Percentiles rank a stretch among this genome's conserved stretches.
These are phyloP conservation scores for Drosophila prostipennis DNA, from an alignment of 2,888 invertebrate species.

Conservation along the genomic window DNA sequence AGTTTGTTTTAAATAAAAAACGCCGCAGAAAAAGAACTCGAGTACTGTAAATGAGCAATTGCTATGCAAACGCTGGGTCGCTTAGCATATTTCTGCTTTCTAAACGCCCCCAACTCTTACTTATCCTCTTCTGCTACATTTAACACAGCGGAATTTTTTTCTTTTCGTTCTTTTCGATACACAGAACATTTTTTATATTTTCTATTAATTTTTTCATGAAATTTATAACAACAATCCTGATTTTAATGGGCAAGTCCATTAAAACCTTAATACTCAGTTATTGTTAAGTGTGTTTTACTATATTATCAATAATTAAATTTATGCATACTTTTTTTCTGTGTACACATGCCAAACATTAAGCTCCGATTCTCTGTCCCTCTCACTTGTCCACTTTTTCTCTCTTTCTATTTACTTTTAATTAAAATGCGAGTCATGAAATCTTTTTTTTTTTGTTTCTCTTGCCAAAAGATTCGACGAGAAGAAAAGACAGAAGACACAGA, in stretches of 20 bases:
- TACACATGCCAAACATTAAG: conserved; percentile 69
- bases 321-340: neutral
- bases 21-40: conserved; percentile 22
- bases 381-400: conserved; percentile 23
- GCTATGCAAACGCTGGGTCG: conserved; percentile 70
- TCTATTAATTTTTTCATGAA: neutral
- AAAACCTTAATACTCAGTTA: too few species aligned
- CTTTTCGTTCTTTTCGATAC: conserved; percentile 33
- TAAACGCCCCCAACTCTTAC: conserved; percentile 50
- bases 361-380: conserved; percentile 3
- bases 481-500: conserved; percentile 10
- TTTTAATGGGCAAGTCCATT: neutral
- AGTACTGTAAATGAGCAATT: conserved; percentile 68
- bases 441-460: conserved; percentile 20
- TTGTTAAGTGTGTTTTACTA: too few species aligned
- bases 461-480: conserved; percentile 54
- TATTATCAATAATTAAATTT: too few species aligned
- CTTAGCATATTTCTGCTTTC: conserved; percentile 75
- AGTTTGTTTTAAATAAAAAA: conserved; percentile 44
- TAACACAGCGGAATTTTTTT: conserved; percentile 45
- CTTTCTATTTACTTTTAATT: conserved; percentile 75
- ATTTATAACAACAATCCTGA: neutral
- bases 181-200: conserved; percentile 6
- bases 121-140: conserved; percentile 62
- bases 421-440: conserved; percentile 76